Evolutionary conservation across 2,888 invertebrate species (phyloP).

Genomic region (Cheilosia grossa): DNA sequence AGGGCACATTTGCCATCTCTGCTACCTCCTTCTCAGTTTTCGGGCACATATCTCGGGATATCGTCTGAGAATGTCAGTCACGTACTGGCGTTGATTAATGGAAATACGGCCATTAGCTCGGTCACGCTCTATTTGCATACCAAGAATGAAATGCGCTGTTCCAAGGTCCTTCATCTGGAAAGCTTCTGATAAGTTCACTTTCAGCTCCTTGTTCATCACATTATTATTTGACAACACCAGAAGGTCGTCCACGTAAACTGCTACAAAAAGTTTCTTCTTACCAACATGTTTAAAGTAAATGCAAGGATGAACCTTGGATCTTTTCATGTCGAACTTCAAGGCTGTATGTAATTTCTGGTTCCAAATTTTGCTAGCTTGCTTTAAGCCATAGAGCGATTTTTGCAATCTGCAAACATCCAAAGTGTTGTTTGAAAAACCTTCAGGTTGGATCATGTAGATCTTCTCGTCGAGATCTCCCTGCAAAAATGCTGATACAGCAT

Average conservation of each 20-base stretch:
- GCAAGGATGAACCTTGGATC: conserved; percentile 49
- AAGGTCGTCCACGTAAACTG: conserved; percentile 68
- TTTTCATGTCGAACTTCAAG: conserved; percentile 1
- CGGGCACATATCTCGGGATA: neutral
- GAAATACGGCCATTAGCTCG: conserved; percentile 11
- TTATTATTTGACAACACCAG: conserved; percentile 38
- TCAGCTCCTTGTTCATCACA: conserved; percentile 31
- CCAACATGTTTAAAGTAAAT: conserved; percentile 34
- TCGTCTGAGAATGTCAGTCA: conserved; percentile 40
- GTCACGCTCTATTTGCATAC: conserved; percentile 50
- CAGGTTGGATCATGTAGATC: neutral
- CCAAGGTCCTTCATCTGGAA: conserved; percentile 64
- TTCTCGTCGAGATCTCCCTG: conserved; percentile 23
- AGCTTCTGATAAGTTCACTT: conserved; percentile 22
- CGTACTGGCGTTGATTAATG: conserved; percentile 44
- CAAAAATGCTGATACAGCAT: conserved; percentile 23
- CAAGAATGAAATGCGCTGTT: conserved; percentile 34
- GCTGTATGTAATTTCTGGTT: conserved; percentile 28
- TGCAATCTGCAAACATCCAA: neutral
- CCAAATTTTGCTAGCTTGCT: conserved; percentile 58
- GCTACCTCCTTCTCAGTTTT: neutral
- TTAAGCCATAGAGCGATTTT: conserved; percentile 55
- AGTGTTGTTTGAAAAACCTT: neutral
- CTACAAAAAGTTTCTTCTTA: conserved; percentile 50
- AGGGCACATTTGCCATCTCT: conserved; percentile 18